A percentile compares a stretch with the other conserved stretches of the same genome.
phyloP scores from a whole-genome alignment of 2,888 invertebrate species.

The Mythimna ferrago region DNA sequence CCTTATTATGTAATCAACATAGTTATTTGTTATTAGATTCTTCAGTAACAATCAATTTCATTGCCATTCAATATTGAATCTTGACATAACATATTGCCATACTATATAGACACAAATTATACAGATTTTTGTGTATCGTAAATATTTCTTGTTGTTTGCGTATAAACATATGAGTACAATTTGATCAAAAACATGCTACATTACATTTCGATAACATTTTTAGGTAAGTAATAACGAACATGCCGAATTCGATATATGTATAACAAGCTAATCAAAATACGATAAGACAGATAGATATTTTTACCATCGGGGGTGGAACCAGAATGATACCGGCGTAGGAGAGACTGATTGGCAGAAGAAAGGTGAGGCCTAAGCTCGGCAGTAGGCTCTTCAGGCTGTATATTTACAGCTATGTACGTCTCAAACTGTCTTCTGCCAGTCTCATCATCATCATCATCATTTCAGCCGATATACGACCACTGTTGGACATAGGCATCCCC shows the following conservation, averaged over 20 bases:
- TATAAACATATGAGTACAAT: not conserved
- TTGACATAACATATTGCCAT: conserved; percentile 13
- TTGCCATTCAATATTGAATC: conserved; percentile 37
- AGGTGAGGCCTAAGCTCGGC: too few relatives aligned
- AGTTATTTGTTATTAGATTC: conserved; percentile 19
- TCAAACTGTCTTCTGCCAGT: too few relatives aligned
- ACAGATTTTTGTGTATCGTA: conserved; percentile 2
- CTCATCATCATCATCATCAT: too few relatives aligned
- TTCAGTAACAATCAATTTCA: conserved; percentile 3
- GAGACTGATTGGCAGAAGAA: too few relatives aligned
- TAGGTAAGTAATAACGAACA: not conserved
- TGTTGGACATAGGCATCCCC: too few relatives aligned
- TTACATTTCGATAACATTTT: conserved; percentile 3
- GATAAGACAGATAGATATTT: not conserved
- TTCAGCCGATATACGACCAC: too few relatives aligned
- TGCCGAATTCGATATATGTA: not conserved
- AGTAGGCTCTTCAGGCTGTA: too few relatives aligned
- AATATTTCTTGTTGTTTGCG: conserved; percentile 16
- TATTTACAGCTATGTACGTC: too few relatives aligned
- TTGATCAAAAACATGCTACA: not conserved
- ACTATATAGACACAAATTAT: conserved; percentile 1
- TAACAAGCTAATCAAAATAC: not conserved
- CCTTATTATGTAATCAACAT: not conserved
- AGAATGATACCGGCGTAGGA: too few relatives aligned
- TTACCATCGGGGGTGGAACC: too few relatives aligned